A percentile compares a stretch with the other conserved stretches of the same genome.
Conservation (phyloP, 2,797 vertebrate genomes). For the Kryptopterus vitreolus region DNA sequence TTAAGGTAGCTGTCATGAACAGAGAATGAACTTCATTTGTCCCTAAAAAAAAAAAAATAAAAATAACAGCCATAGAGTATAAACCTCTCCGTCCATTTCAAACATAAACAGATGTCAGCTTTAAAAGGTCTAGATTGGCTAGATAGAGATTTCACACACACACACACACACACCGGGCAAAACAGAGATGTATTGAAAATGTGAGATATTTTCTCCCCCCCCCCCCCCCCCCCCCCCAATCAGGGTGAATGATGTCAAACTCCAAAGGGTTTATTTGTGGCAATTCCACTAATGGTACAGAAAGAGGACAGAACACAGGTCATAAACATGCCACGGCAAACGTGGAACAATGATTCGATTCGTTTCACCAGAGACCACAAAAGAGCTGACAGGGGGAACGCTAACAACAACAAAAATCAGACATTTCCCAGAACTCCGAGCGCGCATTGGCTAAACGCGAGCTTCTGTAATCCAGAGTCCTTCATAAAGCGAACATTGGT, state of each 20-base stretch:
- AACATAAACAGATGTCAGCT: not conserved
- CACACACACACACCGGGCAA: no score
- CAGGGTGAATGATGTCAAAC: not conserved
- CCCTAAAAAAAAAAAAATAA: no score
- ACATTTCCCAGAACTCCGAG: constrained; percentile 22
- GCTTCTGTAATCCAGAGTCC: constrained; percentile 15
- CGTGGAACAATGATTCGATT: not conserved
- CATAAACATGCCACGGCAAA: constrained; percentile 1
- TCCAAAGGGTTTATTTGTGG: not conserved
- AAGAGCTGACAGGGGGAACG: not conserved
- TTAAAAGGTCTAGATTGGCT: not conserved
- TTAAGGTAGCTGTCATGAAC: not conserved
- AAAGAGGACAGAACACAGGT: constrained; percentile 17
- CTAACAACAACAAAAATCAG: constrained; percentile 12
- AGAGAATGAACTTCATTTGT: not conserved
- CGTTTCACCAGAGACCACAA: constrained; percentile 10
- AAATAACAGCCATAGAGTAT: not conserved
- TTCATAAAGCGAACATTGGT: not conserved
- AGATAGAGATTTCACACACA: not conserved
- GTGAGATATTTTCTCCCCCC: no score
- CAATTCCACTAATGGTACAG: not conserved
- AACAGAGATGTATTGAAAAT: not conserved
- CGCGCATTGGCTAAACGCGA: not conserved
- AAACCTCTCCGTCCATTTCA: not conserved
- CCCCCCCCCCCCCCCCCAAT: no score